Evolutionary conservation across 1,140 invertebrate species (phyloP).

Genomic region (Neuroterus valhalla): DNA sequence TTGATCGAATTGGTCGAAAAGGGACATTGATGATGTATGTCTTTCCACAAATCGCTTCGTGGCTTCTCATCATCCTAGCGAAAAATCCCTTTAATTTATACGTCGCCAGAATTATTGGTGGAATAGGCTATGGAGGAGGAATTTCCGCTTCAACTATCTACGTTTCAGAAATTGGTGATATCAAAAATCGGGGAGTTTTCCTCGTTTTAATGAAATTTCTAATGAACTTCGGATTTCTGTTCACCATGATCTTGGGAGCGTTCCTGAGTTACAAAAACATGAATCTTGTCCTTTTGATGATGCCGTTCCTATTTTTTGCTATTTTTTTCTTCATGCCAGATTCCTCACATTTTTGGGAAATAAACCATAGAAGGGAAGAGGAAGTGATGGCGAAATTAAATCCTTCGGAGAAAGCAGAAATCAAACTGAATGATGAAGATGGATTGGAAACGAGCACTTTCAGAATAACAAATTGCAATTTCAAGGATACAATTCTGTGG

Average conservation of each 20-base stretch:
- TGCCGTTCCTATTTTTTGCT: neutral
- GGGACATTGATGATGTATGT: neutral
- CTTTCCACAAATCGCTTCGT: neutral
- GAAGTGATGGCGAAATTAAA: neutral
- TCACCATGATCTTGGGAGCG: neutral
- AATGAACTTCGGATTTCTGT: neutral
- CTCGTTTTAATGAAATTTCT: neutral
- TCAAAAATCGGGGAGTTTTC: neutral
- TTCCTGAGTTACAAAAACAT: neutral
- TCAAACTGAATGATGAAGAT: neutral
- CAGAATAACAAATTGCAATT: neutral
- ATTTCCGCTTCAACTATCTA: neutral
- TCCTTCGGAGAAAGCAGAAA: neutral
- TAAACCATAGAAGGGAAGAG: neutral
- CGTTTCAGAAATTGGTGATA: neutral
- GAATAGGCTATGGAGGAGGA: neutral
- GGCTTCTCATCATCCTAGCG: neutral
- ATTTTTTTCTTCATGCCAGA: conserved; percentile 8
- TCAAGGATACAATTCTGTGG: neutral
- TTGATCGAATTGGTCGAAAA: neutral
- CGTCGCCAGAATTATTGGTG: neutral
- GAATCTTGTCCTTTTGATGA: conserved; percentile 9
- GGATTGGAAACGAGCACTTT: neutral
- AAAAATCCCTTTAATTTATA: neutral
- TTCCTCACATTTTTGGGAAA: neutral